Evolutionary conservation across 2,797 vertebrate genomes (phyloP).

Genomic region (Euphonia xanthogaster): DNA sequence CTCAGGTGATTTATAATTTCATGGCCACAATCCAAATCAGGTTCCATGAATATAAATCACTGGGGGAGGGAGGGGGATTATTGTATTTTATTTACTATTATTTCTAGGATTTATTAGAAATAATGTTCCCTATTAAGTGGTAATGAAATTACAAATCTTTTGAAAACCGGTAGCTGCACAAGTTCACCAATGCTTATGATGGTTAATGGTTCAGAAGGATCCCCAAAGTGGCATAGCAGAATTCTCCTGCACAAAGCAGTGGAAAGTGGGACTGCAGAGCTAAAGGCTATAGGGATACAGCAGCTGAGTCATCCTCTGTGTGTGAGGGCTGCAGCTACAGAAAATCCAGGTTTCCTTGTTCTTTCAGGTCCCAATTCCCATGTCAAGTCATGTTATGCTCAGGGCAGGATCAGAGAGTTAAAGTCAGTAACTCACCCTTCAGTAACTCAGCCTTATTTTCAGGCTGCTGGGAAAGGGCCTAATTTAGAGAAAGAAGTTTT

Average conservation of each 20-base stretch:
- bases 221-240: not conserved
- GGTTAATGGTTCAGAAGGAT: not conserved
- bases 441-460: not conserved
- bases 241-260: not conserved
- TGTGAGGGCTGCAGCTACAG: not conserved
- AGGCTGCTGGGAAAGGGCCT: not conserved
- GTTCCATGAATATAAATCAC: not conserved
- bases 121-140: not conserved
- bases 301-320: not conserved
- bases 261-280: not conserved
- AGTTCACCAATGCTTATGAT: not conserved
- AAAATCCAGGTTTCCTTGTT: not conserved
- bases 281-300: not conserved
- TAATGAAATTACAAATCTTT: not conserved
- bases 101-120: conserved; percentile 39
- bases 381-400: not conserved
- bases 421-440: not conserved
- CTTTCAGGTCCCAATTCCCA: not conserved
- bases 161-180: not conserved
- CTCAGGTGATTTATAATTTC: not conserved
- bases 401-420: not conserved
- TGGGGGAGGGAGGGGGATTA: not conserved
- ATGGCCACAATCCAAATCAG: not conserved
- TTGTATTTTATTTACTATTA: not conserved
- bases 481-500: not conserved